A percentile compares a stretch with the other conserved stretches of the same genome.
Evolutionary conservation across 2,113 vertebrate genomes (phyloP).

Genomic region (Pagrus major): DNA sequence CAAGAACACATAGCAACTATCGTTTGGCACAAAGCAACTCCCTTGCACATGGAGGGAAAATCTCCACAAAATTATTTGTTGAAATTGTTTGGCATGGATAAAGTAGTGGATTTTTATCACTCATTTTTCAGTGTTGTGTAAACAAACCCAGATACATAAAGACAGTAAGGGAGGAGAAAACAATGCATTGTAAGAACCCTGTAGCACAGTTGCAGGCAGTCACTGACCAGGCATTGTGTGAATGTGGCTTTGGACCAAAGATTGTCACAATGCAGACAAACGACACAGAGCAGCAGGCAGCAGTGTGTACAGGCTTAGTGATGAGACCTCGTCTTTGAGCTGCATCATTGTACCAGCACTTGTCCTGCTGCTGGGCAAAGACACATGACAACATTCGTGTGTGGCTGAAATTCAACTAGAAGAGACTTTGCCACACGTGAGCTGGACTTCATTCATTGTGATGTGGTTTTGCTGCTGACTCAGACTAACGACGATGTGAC

Average conservation of each 20-base stretch:
- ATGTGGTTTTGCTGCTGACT: background rate
- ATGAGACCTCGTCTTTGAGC: background rate
- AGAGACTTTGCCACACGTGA: background rate
- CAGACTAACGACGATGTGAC: background rate
- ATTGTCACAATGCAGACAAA: background rate
- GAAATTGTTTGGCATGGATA: background rate
- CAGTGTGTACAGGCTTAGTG: background rate
- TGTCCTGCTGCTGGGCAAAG: background rate
- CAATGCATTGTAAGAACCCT: background rate
- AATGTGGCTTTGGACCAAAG: background rate
- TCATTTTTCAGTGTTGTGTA: background rate
- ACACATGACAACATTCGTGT: background rate
- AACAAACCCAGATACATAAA: background rate
- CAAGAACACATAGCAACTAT: background rate
- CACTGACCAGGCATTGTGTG: background rate
- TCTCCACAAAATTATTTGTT: background rate
- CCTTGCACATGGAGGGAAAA: background rate
- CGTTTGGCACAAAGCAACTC: background rate
- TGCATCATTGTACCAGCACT: background rate
- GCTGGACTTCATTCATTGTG: background rate
- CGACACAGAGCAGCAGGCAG: background rate
- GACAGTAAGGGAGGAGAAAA: background rate
- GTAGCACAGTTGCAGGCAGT: background rate
- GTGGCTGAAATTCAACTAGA: background rate
- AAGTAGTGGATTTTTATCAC: background rate